phyloP scores from a whole-genome alignment of 2,113 vertebrate species.

The Zosterops hypoxanthus region DNA sequence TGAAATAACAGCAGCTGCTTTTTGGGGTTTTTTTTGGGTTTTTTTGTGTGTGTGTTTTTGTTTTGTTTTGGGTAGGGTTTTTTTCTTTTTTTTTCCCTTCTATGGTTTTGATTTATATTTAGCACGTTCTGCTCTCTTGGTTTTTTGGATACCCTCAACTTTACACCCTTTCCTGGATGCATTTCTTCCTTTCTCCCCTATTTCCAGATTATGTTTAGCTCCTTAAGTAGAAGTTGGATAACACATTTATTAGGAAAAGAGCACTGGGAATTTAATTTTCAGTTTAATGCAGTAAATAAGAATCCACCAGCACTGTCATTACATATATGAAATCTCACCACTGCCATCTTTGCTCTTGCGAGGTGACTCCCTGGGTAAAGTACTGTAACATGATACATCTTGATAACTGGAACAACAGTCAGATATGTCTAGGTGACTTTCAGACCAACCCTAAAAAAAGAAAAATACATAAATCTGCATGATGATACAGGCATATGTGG shows the following conservation, averaged over 20 bases:
- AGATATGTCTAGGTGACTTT: constrained; percentile 81
- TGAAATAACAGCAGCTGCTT: neutral
- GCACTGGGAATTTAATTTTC: neutral
- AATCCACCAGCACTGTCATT: neutral
- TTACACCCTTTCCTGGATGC: neutral
- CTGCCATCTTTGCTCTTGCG: constrained; percentile 85
- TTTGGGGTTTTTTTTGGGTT: neutral
- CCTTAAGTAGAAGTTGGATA: neutral
- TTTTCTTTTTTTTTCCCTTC: rapidly evolving
- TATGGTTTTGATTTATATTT: neutral
- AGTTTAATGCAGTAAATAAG: neutral
- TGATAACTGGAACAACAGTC: constrained; percentile 81
- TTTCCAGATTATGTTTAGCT: neutral
- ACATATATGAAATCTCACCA: neutral
- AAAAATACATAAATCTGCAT: neutral
- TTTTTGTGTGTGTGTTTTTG: neutral
- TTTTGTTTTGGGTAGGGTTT: neutral
- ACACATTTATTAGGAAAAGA: neutral
- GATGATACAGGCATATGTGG: neutral
- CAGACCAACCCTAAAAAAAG: constrained; percentile 81
- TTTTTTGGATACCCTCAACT: neutral
- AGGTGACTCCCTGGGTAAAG: constrained; percentile 82
- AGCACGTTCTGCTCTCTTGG: neutral
- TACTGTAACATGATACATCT: constrained; percentile 82
- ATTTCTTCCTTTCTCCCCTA: neutral